Percentiles rank a stretch among this genome's conserved stretches.
Evolutionary conservation across 2,797 vertebrate species (phyloP).

Genomic region (Myripristis murdjan): DNA sequence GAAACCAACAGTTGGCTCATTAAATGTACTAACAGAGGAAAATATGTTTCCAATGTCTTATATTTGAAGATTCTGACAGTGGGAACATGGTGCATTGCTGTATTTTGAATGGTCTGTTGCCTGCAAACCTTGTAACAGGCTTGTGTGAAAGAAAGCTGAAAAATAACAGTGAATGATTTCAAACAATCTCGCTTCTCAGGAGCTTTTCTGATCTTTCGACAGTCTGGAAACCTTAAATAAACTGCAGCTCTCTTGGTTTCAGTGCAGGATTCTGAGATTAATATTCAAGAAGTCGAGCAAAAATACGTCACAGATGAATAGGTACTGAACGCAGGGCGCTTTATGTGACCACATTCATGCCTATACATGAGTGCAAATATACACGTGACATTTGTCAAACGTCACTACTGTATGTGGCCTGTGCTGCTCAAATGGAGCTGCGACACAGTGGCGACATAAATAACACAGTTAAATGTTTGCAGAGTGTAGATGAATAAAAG

Average conservation of each 20-base stretch:
- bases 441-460: slow-evolving; percentile 36
- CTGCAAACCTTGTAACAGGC: neutral
- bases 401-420: slow-evolving; percentile 8
- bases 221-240: slow-evolving; percentile 3
- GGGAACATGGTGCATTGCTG: neutral
- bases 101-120: slow-evolving; percentile 15
- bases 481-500: slow-evolving; percentile 42
- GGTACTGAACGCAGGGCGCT: neutral
- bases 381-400: slow-evolving; percentile 11
- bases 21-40: slow-evolving; percentile 18
- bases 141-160: slow-evolving; percentile 14
- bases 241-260: neutral
- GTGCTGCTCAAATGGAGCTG: slow-evolving; percentile 25
- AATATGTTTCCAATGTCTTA: neutral
- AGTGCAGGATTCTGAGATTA: neutral
- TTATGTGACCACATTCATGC: neutral
- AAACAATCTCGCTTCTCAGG: slow-evolving; percentile 5
- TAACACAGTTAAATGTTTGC: slow-evolving; percentile 35
- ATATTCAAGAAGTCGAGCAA: neutral
- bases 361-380: slow-evolving; percentile 19
- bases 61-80: slow-evolving; percentile 16
- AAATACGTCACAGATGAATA: neutral
- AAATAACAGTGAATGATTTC: slow-evolving; percentile 1
- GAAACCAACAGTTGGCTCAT: slow-evolving; percentile 1
- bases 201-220: slow-evolving; percentile 23